A percentile compares a stretch with the other conserved stretches of the same genome.
Conservation (phyloP, 35 echinoderm and acorn worm genomes). For the Apostichopus japonicus region DNA sequence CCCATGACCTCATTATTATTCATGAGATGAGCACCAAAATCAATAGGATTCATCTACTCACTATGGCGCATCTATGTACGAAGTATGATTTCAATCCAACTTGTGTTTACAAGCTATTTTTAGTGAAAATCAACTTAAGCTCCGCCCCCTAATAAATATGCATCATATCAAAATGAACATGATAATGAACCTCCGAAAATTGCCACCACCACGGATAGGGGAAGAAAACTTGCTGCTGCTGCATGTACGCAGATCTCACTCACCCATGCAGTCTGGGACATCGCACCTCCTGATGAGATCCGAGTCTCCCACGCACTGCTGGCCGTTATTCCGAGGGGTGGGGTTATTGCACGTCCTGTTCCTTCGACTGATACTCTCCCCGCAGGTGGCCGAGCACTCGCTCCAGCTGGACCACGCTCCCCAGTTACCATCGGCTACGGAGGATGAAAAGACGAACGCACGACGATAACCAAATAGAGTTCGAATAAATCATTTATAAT, state of each 20-base stretch:
- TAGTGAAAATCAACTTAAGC: neutral
- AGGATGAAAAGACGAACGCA: neutral
- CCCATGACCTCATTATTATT: too few species aligned
- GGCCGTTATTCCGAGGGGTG: slow-evolving; percentile 62
- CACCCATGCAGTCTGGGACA: slow-evolving; percentile 83
- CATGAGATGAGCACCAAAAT: too few species aligned
- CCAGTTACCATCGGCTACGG: slow-evolving; percentile 91
- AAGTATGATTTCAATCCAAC: too few species aligned
- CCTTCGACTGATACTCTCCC: slow-evolving; percentile 44
- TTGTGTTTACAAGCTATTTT: too few species aligned
- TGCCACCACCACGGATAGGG: too few species aligned
- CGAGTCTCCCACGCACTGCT: slow-evolving; percentile 62
- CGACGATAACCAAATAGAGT: too few species aligned
- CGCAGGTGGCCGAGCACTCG: slow-evolving; percentile 72
- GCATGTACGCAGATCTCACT: neutral
- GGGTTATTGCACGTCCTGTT: slow-evolving; percentile 66
- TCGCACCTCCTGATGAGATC: slow-evolving; percentile 56
- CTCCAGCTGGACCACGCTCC: slow-evolving; percentile 80
- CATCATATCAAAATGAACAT: neutral
- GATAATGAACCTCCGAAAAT: too few species aligned
- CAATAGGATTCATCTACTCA: too few species aligned
- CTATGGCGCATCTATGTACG: too few species aligned
- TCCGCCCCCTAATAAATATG: neutral
- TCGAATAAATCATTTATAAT: neutral
- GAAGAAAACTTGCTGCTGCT: too few species aligned